Evolutionary conservation across 1,140 invertebrate genomes (phyloP).

Genomic region (Yoshiicerus persimilis): DNA sequence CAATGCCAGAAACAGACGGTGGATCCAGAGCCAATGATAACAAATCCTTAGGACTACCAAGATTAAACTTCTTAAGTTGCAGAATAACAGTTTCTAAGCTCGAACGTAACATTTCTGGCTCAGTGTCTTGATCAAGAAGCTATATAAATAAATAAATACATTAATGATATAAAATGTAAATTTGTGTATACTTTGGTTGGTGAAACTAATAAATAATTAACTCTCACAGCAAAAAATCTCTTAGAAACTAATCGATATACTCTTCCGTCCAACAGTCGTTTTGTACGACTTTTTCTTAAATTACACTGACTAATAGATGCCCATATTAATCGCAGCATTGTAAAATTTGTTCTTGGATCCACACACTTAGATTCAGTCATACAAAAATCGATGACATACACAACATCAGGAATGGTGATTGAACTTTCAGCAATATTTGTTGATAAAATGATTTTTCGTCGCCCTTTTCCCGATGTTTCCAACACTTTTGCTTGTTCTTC

Average conservation of each 20-base stretch:
- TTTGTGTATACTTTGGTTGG: too few species aligned
- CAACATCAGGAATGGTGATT: conserved; percentile 89
- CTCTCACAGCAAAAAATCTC: conserved; percentile 66
- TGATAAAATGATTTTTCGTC: conserved; percentile 84
- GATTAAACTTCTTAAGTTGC: conserved; percentile 70
- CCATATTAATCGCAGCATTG: conserved; percentile 77
- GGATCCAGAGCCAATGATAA: conserved; percentile 82
- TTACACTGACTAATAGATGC: conserved; percentile 84
- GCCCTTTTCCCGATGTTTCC: conserved; percentile 56
- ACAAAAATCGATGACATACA: conserved; percentile 97
- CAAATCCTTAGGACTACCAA: conserved; percentile 79
- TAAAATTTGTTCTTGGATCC: conserved; percentile 75
- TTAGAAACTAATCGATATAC: conserved; percentile 81
- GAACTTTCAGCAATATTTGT: conserved; percentile 98
- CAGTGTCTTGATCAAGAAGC: conserved; percentile 59
- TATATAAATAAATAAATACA: too few species aligned
- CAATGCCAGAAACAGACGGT: conserved; percentile 79
- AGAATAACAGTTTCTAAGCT: conserved; percentile 80
- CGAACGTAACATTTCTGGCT: conserved; percentile 76
- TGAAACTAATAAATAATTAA: too few species aligned
- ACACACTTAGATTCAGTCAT: conserved; percentile 78
- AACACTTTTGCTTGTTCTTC: conserved; percentile 73
- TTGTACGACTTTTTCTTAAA: conserved; percentile 86
- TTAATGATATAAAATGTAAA: too few species aligned
- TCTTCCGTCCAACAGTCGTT: conserved; percentile 78